Evolutionary conservation across 2,797 vertebrate genomes (phyloP), one percentile per base, ranked within the genome.

Genomic region (Cuniculus paca): DNA sequence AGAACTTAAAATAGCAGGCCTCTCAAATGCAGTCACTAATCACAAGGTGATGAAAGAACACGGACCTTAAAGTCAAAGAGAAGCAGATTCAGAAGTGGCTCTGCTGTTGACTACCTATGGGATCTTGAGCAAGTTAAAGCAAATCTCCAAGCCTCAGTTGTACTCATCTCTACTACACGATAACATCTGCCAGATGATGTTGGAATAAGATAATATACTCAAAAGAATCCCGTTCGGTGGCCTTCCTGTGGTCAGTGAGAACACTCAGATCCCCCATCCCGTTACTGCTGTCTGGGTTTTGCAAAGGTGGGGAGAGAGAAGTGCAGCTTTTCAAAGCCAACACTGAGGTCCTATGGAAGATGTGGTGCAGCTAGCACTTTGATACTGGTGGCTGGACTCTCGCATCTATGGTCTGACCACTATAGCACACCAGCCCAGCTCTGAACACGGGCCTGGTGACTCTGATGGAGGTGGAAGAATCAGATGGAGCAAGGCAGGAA

Each of bases 161-260:
- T 34, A 1, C 11, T 60, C n/a, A 65, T 74, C n/a, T 77, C 45
- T 65, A 19, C 60, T n/a, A 31, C 14, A 28, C 54, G 52, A 13
- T 12, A 4, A 22, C 31, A 34, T 14, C 13, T 22, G 54, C 31
- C 26, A 9, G 31, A 10, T n/a, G 50, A 56, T 22, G 75, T 2
- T 42, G 36, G 22, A 20, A 17, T 34, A 36, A 75, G 54, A 58
- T 11, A 89, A 34, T 0, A 20, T 1, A 24, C 39, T 36, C 22
- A 11, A n/a, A 50, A 36, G 56, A 0, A 0, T 17, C 16, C 24
- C 22, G 54, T 56, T 20, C 0, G 0, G 80, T 19, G 48, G 48
- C 20, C 42, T 50, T 63, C 83, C 81, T 0, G 0, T 20, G 63
- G 36, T 34, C 74, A 14, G 1, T 1, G 45, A 63, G 75, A 36